These are phyloP conservation scores for Montipora capricornis DNA, from an alignment of 64 coral and sea anemone species.

Conservation along the genomic window DNA sequence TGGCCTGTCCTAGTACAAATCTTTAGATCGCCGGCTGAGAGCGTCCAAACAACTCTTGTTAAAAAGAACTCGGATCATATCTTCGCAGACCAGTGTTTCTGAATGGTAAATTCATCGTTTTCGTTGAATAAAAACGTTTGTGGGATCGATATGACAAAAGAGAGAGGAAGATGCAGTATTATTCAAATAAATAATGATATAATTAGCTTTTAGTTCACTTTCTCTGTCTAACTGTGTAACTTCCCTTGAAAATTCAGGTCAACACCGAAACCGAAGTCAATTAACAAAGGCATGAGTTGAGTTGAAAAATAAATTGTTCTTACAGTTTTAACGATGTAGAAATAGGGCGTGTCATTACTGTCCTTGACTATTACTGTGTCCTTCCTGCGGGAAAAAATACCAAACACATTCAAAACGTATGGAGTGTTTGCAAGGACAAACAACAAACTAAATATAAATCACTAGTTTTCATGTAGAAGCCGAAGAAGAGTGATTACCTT, in stretches of 20 bases:
- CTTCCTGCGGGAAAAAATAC: slow-evolving; percentile 35
- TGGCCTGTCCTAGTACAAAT: background rate
- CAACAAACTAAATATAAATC: background rate
- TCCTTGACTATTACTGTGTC: slow-evolving; percentile 89
- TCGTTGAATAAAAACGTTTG: too few species aligned
- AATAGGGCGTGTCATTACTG: slow-evolving; percentile 84
- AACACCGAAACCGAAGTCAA: background rate
- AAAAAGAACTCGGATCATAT: too few species aligned
- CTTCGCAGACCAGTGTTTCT: too few species aligned
- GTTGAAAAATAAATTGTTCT: background rate
- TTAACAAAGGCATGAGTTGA: background rate
- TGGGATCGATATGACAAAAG: too few species aligned
- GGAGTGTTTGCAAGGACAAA: background rate
- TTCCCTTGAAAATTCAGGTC: background rate
- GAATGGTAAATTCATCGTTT: too few species aligned
- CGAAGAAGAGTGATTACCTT: too few species aligned
- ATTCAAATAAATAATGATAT: too few species aligned
- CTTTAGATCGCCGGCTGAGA: background rate
- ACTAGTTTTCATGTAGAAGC: too few species aligned
- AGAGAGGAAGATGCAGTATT: too few species aligned
- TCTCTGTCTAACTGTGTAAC: too few species aligned
- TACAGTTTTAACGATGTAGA: slow-evolving; percentile 95
- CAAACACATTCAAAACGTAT: background rate
- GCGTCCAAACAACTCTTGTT: too few species aligned
- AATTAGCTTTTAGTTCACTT: too few species aligned